Evolutionary conservation across 2,888 invertebrate genomes (phyloP).

Genomic region (Sinodicranocentrus sp.): DNA sequence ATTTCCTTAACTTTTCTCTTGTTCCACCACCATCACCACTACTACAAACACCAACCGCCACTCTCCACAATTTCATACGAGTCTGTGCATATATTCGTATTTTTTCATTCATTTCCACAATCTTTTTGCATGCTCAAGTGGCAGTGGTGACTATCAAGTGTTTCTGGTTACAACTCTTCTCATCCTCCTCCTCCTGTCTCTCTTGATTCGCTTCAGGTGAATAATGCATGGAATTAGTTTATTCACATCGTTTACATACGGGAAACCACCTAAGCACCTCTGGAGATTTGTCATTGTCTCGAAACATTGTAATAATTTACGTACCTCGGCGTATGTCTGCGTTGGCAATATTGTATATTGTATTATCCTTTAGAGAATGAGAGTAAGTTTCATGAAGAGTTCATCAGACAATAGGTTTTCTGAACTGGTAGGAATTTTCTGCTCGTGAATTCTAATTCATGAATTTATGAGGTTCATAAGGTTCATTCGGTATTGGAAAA

Average conservation of each 20-base stretch:
- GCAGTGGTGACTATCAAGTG: conserved; percentile 56
- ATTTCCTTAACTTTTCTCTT: conserved; percentile 50
- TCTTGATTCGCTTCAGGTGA: conserved; percentile 60
- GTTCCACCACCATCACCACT: not conserved
- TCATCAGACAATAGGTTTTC: conserved; percentile 36
- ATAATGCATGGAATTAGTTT: conserved; percentile 64
- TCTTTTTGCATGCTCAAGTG: conserved; percentile 47
- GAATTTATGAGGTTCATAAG: not conserved
- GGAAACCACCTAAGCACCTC: conserved; percentile 54
- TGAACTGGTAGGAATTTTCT: conserved; percentile 22
- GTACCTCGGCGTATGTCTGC: conserved; percentile 21
- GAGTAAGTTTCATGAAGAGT: not conserved
- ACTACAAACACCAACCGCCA: conserved; percentile 10
- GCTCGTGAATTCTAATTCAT: conserved; percentile 44
- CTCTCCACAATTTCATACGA: conserved; percentile 9
- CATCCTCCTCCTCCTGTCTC: conserved; percentile 27
- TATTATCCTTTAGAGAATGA: not conserved
- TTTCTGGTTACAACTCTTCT: conserved; percentile 24
- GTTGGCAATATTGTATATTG: not conserved
- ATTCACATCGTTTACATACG: conserved; percentile 63
- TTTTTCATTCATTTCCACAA: not conserved
- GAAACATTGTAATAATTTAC: conserved; percentile 62
- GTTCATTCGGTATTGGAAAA: not conserved
- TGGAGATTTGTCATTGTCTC: conserved; percentile 61
- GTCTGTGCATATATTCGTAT: conserved; percentile 11